Base-by-base conservation (phyloP, 2,888 invertebrate genomes). In the Zhengitettix transpicula region DNA sequence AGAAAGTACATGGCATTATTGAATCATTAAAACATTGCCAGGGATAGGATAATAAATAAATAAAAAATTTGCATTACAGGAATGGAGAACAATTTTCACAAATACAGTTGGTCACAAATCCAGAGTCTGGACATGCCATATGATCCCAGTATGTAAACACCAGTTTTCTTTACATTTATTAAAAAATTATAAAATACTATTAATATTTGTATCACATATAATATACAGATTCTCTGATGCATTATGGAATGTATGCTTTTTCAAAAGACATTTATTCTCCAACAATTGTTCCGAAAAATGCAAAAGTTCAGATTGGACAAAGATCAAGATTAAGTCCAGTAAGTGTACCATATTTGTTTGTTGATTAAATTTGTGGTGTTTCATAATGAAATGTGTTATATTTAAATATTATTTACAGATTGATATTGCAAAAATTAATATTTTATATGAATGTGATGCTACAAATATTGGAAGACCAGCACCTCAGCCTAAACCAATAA, bases 231-330 rank as follows among this genome's bases (percentile, higher is more conserved):
- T 71, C 71, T 9, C 67, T 73, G n/a, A 71, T 73, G 71, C 73
- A 73, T 62, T 73, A 73, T 63, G 71, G 69, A 1, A 64, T 68
- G 8, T 69, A 68, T 60, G 71, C 71, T 44, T 73, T 73, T 65
- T 67, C 72, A 17, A 68, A 64, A 56, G 67, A 69, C 58, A 60
- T 67, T 5, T 62, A 64, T 0, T 64, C 64, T 14, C 71, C 71
- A 0, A 73, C 73, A 10, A 71, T 74, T 42, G 60, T 70, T 1
- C 69, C 73, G 0, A 69, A 66, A 56, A 64, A 63, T 42, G 60
- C 65, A 5, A 67, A 67, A 40, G 65, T 64, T 7, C 60, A 65
- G 52, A 67, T 73, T 42, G 73, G 73, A 1, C 73, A 74, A 61
- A 60, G 73, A 14, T 61, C 65, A 10, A 69, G 69, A 14, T 71